Evolutionary conservation across 2,888 invertebrate genomes (phyloP), one percentile per base, ranked within the genome.

Genomic region (Rhingia campestris): DNA sequence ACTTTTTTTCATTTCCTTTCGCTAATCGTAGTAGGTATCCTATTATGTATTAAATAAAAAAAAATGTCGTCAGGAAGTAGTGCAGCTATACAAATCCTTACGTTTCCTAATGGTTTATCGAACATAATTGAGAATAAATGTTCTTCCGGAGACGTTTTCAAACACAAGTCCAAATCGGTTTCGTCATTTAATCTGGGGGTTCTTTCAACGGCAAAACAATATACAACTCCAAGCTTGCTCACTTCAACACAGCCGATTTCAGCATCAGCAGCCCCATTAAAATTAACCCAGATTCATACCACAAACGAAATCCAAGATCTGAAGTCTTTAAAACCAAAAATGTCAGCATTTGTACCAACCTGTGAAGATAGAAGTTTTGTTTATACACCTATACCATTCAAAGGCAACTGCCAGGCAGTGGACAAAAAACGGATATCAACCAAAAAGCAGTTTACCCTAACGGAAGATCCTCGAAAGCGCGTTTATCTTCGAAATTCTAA

Each of bases 381-480:
- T 0, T 90, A 89, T 0, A 88, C 88, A 3, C 88, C 88, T 0
- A 85, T 75, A 0, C 86, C 88, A 0, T 87, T 86, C 12, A 87
- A 89, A 3, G 90, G 91, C n/a, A 74, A 70, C 3, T 91, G 91
- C 53, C 88, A 88, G 41, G 87, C 87, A 12, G 84, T 87, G 10
- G 84, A 88, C 41, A 51, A 89, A 10, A 84, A 88, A 0, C 88
- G 88, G 67, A 54, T 88, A 39, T 87, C 90, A 10, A 86, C 87
- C 14, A 58, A 82, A 0, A 86, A 89, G 0, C 87, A 88, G 45
- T 89, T 91, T 69, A 89, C 89, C 30, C 86, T 91, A 0, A 91
- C 91, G 0, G 90, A 90, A 74, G 89, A 91, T 87, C 90, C 91
- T 3, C 89, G 90, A 0, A 88, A 88, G 47, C 86, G 87, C 0